Percentiles rank a stretch among this genome's conserved stretches.
These are phyloP conservation scores for Philereme transversata DNA, from an alignment of 2,888 invertebrate genomes.

Conservation along the genomic window DNA sequence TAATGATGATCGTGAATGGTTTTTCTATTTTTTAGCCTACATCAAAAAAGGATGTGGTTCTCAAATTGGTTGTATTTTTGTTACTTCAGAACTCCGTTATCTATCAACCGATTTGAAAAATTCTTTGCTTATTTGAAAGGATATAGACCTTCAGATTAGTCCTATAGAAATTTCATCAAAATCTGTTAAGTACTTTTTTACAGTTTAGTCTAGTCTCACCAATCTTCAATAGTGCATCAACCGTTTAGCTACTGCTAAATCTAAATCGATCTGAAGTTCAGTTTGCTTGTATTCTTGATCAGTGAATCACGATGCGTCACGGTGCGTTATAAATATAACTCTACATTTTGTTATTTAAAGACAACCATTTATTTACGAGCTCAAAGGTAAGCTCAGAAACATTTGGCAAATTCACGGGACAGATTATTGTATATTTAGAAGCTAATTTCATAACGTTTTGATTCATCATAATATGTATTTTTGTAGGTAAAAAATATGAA, in stretches of 20 bases:
- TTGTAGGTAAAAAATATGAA: too few relatives aligned
- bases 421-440: constrained; percentile 25
- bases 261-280: constrained; percentile 27
- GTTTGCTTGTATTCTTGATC: constrained; percentile 34
- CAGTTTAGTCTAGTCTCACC: too few relatives aligned
- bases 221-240: neutral
- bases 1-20: too few relatives aligned
- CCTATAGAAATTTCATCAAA: too few relatives aligned
- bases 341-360: constrained; percentile 26
- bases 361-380: constrained; percentile 36
- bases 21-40: too few relatives aligned
- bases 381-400: constrained; percentile 35
- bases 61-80: too few relatives aligned
- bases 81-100: too few relatives aligned
- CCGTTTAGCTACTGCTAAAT: constrained; percentile 9
- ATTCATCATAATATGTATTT: constrained; percentile 10
- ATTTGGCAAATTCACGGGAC: constrained; percentile 26
- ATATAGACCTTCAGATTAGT: too few relatives aligned
- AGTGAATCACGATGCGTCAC: constrained; percentile 40
- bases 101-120: too few relatives aligned
- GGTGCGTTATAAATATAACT: constrained; percentile 30
- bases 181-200: too few relatives aligned
- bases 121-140: too few relatives aligned
- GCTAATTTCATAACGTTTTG: constrained; percentile 17
- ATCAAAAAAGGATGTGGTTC: too few relatives aligned